Evolutionary conservation across 2,113 vertebrate genomes (phyloP).

Genomic region (Bostrychus sinensis): DNA sequence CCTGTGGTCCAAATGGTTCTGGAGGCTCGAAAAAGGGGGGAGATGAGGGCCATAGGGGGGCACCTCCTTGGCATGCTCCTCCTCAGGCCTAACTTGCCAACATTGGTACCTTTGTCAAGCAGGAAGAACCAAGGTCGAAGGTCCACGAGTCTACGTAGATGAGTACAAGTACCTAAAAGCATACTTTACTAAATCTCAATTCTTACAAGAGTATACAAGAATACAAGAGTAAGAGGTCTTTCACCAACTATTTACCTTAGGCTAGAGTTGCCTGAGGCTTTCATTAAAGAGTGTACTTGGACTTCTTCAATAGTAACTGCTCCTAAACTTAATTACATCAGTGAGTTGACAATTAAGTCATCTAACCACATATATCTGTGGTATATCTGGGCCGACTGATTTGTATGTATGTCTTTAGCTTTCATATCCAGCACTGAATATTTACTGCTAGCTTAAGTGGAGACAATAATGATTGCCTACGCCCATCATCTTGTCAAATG

Average conservation of each 20-base stretch:
- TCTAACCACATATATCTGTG: constrained; percentile 20
- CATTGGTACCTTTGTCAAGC: constrained; percentile 84
- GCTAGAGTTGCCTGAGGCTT: background rate
- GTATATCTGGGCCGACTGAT: constrained; percentile 46
- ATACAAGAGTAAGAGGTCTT: background rate
- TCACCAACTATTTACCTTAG: background rate
- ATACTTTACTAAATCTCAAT: constrained; percentile 9
- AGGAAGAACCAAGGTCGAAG: constrained; percentile 62
- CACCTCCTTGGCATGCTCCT: constrained; percentile 86
- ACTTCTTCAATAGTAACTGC: background rate
- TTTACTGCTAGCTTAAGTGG: constrained; percentile 61
- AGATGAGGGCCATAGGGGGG: constrained; percentile 77
- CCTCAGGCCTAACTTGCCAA: constrained; percentile 81
- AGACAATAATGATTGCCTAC: constrained; percentile 63
- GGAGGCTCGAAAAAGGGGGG: constrained; percentile 57
- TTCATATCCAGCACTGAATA: constrained; percentile 60
- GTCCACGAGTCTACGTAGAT: constrained; percentile 31
- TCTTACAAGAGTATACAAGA: background rate
- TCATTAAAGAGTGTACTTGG: background rate
- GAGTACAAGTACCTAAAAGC: constrained; percentile 33
- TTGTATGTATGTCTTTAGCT: constrained; percentile 51
- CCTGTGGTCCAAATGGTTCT: constrained; percentile 88
- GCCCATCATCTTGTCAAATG: constrained; percentile 72
- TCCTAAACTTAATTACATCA: background rate
- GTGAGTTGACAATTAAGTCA: constrained; percentile 16